Conservation (phyloP, 2,888 invertebrate genomes). For the Dolomedes plantarius region DNA sequence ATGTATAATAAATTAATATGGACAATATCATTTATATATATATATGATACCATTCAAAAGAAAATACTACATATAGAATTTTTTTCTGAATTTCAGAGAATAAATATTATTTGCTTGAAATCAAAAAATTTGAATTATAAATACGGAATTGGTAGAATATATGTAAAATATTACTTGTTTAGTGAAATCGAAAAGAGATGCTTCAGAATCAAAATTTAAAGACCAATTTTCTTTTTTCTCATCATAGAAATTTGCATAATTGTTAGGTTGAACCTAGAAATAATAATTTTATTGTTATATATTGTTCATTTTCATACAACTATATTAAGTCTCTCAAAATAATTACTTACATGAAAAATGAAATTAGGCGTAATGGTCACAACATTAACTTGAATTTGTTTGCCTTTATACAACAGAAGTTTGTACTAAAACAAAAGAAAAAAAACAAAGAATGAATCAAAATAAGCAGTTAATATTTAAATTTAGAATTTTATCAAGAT, state of each 20-base stretch:
- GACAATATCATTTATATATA: too few species aligned
- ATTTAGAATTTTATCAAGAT: too few species aligned
- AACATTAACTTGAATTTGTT: constrained; percentile 61
- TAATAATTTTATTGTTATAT: too few species aligned
- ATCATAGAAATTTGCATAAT: constrained; percentile 79
- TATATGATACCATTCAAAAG: too few species aligned
- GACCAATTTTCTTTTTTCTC: constrained; percentile 80
- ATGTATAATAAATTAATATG: too few species aligned
- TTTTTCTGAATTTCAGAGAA: too few species aligned
- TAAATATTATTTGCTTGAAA: too few species aligned
- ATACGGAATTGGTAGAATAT: too few species aligned
- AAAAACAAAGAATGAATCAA: background rate
- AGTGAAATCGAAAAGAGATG: constrained; percentile 43
- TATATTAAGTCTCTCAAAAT: too few species aligned
- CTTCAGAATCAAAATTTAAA: constrained; percentile 78
- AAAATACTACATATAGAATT: too few species aligned
- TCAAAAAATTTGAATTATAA: too few species aligned
- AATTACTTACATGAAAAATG: constrained; percentile 66
- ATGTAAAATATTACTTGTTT: constrained; percentile 54
- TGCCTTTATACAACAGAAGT: constrained; percentile 71
- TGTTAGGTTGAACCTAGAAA: constrained; percentile 71
- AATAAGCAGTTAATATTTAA: background rate
- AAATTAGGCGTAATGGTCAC: constrained; percentile 60
- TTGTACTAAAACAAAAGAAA: constrained; percentile 69
- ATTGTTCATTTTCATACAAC: too few species aligned